Evolutionary conservation across 2,797 vertebrate species (phyloP).

Genomic region (Rhyacichthys aspro): DNA sequence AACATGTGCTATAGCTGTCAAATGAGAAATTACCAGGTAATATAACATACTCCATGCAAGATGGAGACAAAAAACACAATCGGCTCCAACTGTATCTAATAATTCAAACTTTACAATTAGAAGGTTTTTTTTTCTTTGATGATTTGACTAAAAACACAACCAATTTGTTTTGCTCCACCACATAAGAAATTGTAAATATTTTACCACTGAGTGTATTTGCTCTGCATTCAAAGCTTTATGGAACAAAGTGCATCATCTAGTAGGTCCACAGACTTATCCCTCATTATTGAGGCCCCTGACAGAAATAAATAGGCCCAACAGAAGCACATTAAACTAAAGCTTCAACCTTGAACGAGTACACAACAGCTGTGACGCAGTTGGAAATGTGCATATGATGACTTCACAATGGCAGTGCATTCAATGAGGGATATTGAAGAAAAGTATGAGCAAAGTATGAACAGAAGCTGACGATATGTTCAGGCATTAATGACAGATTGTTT

Average conservation of each 20-base stretch:
- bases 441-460: conserved; percentile 69
- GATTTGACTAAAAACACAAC: too few relatives aligned
- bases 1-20: too few relatives aligned
- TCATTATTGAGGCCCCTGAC: conserved; percentile 52
- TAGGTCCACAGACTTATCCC: conserved; percentile 25
- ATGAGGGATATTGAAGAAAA: conserved; percentile 61
- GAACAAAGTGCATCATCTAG: conserved; percentile 33
- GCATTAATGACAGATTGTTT: conserved; percentile 47
- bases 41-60: too few relatives aligned
- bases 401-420: conserved; percentile 39
- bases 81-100: too few relatives aligned
- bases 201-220: neutral
- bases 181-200: neutral
- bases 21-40: too few relatives aligned
- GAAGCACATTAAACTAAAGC: conserved; percentile 40
- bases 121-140: too few relatives aligned
- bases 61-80: too few relatives aligned
- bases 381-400: conserved; percentile 24
- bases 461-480: conserved; percentile 67
- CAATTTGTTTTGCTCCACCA: neutral
- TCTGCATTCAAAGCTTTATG: conserved; percentile 34
- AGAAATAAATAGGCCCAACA: conserved; percentile 38
- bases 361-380: conserved; percentile 45
- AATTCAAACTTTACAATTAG: too few relatives aligned
- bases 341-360: conserved; percentile 40